Evolutionary conservation across 2,888 invertebrate species (phyloP), one percentile per base, ranked within the genome.

Genomic region (Netelia fuscicornis): DNA sequence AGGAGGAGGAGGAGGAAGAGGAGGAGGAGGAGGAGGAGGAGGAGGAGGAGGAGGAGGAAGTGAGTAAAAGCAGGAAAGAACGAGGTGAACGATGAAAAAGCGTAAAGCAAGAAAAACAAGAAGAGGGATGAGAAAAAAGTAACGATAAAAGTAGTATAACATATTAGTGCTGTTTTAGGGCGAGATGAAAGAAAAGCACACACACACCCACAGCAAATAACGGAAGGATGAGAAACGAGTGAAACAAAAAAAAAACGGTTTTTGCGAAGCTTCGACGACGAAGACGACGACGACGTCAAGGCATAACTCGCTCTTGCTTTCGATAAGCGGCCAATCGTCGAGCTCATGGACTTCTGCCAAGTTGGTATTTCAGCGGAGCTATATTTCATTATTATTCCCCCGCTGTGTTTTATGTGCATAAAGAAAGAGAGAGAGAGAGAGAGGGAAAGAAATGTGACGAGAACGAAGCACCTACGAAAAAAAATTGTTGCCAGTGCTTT

Each of bases 271-370:
- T 44, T 48, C 48, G 60, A 58, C 1, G 44, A 56, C n/a, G 60
- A 56, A 13, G 60, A n/a, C 17, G 56, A 30, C 54, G 71, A 56
- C 71, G 56, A 71, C 56, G 71, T 56, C 48, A 3, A 62, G 8
- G 58, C 17, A 30, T 37, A 62, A 62, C 30, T 30, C 62, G 62
- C 10, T 30, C 13, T 62, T 30, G 65, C 48, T 74, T 30, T 48
- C 74, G 80, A 81, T 81, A 81, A 81, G 74, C 80, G 80, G 80
- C 80, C 37, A 81, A 81, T 81, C 80, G 74, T 74, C 60, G 80
- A 60, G 67, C 67, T 67, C 67, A 17, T 81, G 80, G 80, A 81
- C 74, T 23, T 74, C 20, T 81, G 80, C 80, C 80, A 81, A 74
- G 67, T 48, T 13, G 65, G 20, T 74, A 72, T 81, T 74, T 74